Percentiles rank a stretch among this genome's conserved stretches.
Conservation (phyloP, 2,113 vertebrate genomes). For the Oriolus oriolus region DNA sequence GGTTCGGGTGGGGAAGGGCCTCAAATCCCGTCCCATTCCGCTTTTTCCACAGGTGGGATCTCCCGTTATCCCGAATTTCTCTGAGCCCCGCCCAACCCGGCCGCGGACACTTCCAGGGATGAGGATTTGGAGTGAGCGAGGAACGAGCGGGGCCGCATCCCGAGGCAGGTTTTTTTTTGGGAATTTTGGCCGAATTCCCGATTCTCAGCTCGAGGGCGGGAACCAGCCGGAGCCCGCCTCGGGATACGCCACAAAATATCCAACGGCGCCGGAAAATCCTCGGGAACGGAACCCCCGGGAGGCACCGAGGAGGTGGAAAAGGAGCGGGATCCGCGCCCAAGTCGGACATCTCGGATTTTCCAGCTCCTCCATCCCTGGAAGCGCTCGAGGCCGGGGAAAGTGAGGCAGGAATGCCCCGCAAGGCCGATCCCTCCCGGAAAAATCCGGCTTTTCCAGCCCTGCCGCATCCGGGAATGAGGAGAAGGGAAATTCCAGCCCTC, state of each 20-base stretch:
- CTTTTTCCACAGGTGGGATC: background rate
- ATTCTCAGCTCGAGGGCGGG: background rate
- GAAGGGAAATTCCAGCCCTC: background rate
- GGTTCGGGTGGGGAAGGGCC: background rate
- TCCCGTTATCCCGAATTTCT: background rate
- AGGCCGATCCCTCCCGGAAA: background rate
- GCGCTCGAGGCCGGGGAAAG: background rate
- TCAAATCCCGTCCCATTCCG: background rate
- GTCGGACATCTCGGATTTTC: background rate
- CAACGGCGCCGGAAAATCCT: background rate
- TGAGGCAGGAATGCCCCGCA: background rate
- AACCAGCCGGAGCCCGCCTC: fast-evolving
- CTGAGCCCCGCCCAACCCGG: fast-evolving
- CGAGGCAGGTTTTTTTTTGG: background rate
- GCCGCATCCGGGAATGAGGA: background rate
- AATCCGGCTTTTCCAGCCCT: background rate
- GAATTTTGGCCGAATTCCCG: background rate
- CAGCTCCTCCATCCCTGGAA: background rate
- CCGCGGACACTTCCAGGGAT: no score
- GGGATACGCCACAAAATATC: background rate
- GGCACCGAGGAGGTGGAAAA: background rate
- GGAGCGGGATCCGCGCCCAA: background rate
- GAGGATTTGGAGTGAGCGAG: background rate
- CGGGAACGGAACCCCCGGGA: background rate
- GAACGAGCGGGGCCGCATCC: background rate